Percentiles rank a stretch among this genome's conserved stretches.
Evolutionary conservation across 2,113 vertebrate species (phyloP).

Genomic region (Tetrax tetrax): DNA sequence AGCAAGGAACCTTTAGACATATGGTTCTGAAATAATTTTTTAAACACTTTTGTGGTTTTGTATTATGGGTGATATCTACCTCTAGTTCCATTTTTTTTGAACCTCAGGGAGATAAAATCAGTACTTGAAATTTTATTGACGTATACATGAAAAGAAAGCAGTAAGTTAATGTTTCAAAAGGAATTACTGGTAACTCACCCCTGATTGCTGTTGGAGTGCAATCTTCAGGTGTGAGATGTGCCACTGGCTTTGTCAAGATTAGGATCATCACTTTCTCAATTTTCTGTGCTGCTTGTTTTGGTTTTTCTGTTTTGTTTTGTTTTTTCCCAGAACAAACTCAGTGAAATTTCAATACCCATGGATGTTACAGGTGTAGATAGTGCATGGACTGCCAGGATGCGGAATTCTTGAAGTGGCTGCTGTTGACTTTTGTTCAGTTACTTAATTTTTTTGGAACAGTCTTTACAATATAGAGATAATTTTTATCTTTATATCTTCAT

Average conservation of each 20-base stretch:
- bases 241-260: not conserved
- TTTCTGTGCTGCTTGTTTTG: not conserved
- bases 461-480: not conserved
- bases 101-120: not conserved
- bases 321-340: not conserved
- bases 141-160: not conserved
- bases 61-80: not conserved
- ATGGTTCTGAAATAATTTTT: not conserved
- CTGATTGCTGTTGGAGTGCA: not conserved
- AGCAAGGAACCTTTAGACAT: not conserved
- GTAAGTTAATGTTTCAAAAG: not conserved
- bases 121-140: no score
- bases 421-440: not conserved
- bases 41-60: not conserved
- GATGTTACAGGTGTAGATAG: not conserved
- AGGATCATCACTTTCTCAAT: not conserved
- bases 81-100: not conserved
- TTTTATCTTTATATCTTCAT: not conserved
- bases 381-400: not conserved
- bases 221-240: not conserved
- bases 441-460: not conserved
- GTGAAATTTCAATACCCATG: not conserved
- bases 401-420: not conserved
- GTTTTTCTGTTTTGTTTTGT: not conserved
- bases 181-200: not conserved